Percentiles rank a stretch among this genome's conserved stretches.
These are phyloP conservation scores for Unio delphinus DNA, from an alignment of 2,888 invertebrate genomes.

Conservation along the genomic window DNA sequence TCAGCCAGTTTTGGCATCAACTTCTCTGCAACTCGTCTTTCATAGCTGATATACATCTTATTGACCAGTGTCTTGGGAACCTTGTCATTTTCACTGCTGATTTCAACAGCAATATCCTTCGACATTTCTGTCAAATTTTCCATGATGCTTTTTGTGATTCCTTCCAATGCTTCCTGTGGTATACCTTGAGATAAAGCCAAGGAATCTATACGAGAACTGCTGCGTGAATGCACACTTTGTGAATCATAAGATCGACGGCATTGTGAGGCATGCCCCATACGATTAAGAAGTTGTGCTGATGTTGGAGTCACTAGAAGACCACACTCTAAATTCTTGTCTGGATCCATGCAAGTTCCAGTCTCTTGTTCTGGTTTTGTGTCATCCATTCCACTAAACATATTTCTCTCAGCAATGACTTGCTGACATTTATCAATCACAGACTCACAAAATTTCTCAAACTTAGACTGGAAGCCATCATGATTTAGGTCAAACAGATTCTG, in stretches of 20 bases:
- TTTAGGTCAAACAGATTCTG: conserved; percentile 20
- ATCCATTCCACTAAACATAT: conserved; percentile 12
- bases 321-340: no score
- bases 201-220: no score
- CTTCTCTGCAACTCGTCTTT: conserved; percentile 51
- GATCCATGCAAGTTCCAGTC: no score
- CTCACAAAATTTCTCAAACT: conserved; percentile 27
- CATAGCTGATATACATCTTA: conserved; percentile 61
- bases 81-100: conserved; percentile 8
- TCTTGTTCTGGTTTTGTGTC: no score
- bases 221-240: no score
- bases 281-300: no score
- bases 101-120: conserved; percentile 18
- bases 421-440: conserved; percentile 22
- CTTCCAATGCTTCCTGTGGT: conserved; percentile 21
- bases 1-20: conserved; percentile 43
- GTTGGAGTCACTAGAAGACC: no score
- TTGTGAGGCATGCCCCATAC: no score
- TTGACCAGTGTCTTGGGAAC: conserved; percentile 22
- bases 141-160: conserved; percentile 34
- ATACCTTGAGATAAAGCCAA: conserved; percentile 4
- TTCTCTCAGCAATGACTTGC: conserved; percentile 23
- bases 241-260: no score
- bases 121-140: conserved; percentile 36
- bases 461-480: conserved; percentile 17